Percentiles rank a stretch among this genome's conserved stretches.
These are phyloP conservation scores for Drosophila sp. DNA, from an alignment of 1,140 invertebrate genomes.

Conservation along the genomic window DNA sequence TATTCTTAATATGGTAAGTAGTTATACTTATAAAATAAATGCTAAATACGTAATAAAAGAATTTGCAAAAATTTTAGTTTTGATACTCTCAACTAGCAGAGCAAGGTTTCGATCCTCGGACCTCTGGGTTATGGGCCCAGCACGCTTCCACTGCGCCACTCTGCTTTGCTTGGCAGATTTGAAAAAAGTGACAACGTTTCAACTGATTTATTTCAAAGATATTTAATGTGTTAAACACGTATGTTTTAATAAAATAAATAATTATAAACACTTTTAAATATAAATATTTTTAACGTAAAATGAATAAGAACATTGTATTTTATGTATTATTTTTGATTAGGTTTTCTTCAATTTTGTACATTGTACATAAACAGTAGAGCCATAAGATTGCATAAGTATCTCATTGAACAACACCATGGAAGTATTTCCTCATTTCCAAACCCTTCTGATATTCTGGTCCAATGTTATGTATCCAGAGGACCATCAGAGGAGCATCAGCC, in stretches of 20 bases:
- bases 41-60: too few species aligned
- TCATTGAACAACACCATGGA: slow-evolving; percentile 22
- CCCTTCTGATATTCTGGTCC: slow-evolving; percentile 3
- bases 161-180: slow-evolving; percentile 87
- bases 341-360: slow-evolving; percentile 84
- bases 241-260: too few species aligned
- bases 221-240: too few species aligned
- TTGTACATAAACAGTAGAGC: slow-evolving; percentile 88
- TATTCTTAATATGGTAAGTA: too few species aligned
- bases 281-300: too few species aligned
- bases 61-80: too few species aligned
- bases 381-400: slow-evolving; percentile 33
- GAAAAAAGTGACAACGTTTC: too few species aligned
- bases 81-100: slow-evolving; percentile 88
- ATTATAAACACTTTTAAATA: too few species aligned
- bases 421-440: slow-evolving; percentile 12
- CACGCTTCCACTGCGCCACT: slow-evolving; percentile 99
- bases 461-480: slow-evolving; percentile 17
- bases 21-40: too few species aligned
- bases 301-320: not conserved
- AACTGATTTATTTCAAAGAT: too few species aligned
- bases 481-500: slow-evolving; percentile 16
- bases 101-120: slow-evolving; percentile 97
- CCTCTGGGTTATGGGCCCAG: slow-evolving; percentile 99
- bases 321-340: not conserved